These are phyloP conservation scores for Peromyscus nudipes DNA, from an alignment of 2,797 vertebrate species.

Conservation along the genomic window DNA sequence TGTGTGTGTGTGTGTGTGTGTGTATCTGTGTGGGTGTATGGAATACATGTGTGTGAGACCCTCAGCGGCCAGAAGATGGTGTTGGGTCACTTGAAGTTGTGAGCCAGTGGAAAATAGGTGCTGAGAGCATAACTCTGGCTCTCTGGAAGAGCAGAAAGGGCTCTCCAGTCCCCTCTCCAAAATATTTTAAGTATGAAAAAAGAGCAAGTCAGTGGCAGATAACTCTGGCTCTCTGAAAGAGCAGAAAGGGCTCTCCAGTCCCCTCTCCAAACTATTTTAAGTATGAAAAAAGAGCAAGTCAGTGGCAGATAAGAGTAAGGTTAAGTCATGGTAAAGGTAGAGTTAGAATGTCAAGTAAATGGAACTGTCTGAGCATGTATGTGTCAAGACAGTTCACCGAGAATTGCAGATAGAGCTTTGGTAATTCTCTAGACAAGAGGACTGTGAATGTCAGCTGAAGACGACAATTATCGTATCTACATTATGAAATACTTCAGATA, in stretches of 20 bases:
- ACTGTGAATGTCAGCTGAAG: not conserved
- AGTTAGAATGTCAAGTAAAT: not conserved
- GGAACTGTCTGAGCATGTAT: rapidly evolving
- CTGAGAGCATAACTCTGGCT: not conserved
- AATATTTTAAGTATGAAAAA: not conserved
- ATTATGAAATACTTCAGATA: not conserved
- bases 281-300: not conserved
- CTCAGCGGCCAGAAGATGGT: not conserved
- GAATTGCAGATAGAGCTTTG: not conserved
- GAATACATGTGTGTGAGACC: not conserved
- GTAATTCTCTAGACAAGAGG: not conserved
- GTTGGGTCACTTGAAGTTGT: not conserved
- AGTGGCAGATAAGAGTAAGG: not conserved
- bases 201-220: not conserved
- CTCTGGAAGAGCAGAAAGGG: not conserved
- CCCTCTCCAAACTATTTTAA: not conserved
- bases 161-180: not conserved
- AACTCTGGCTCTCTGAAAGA: not conserved
- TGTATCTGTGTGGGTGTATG: not conserved
- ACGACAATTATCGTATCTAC: not conserved
- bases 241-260: not conserved
- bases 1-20: not conserved
- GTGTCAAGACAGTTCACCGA: not conserved
- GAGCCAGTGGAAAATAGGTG: not conserved
- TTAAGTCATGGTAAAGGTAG: not conserved